Percentiles rank a stretch among this genome's conserved stretches.
These are phyloP conservation scores for Enteromius radiatus DNA, from an alignment of 2,797 vertebrate species.

Conservation along the genomic window DNA sequence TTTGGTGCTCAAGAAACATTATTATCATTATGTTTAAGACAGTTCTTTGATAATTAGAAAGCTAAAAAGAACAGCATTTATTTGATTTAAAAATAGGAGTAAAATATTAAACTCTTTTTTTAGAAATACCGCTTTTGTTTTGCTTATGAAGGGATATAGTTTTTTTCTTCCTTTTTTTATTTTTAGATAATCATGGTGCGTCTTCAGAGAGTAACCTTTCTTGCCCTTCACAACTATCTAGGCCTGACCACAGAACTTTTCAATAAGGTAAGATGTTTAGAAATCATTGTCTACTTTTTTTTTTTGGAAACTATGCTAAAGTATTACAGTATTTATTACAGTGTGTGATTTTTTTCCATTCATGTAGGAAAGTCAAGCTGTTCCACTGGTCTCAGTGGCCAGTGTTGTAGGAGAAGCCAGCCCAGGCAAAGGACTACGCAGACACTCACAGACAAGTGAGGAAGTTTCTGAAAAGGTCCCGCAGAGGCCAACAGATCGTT, in stretches of 20 bases:
- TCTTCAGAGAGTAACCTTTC: slow-evolving; percentile 93
- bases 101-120: neutral
- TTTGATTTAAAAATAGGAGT: neutral
- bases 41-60: neutral
- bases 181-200: slow-evolving; percentile 95
- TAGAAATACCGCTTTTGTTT: neutral
- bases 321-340: neutral
- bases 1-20: neutral
- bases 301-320: neutral
- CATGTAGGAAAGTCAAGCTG: slow-evolving; percentile 86
- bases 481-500: slow-evolving; percentile 66
- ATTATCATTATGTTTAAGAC: neutral
- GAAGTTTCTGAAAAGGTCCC: slow-evolving; percentile 70
- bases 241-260: slow-evolving; percentile 96
- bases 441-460: slow-evolving; percentile 64
- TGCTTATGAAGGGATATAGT: neutral
- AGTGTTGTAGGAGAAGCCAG: slow-evolving; percentile 75
- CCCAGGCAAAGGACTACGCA: slow-evolving; percentile 71
- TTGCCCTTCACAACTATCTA: slow-evolving; percentile 93
- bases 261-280: slow-evolving; percentile 76
- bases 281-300: neutral
- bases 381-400: slow-evolving; percentile 83
- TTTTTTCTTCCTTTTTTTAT: neutral
- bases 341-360: slow-evolving; percentile 5
- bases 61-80: neutral